phyloP scores from a whole-genome alignment of 2,888 invertebrate genomes.

The Luperina testacea region DNA sequence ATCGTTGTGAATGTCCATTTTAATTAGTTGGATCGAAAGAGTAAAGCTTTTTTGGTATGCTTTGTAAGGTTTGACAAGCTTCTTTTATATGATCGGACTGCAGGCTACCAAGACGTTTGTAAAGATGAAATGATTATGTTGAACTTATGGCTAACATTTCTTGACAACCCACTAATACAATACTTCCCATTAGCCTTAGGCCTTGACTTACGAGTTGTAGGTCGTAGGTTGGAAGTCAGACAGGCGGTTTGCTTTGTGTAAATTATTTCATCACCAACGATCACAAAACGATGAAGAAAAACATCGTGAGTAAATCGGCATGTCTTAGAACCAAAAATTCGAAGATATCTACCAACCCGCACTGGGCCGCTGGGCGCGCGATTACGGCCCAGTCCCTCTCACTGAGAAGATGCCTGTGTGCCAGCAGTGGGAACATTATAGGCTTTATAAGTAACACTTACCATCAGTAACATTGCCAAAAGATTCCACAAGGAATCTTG shows the following conservation, averaged over 20 bases:
- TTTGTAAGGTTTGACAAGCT: conserved; percentile 1
- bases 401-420: neutral
- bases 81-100: neutral
- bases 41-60: neutral
- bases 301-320: neutral
- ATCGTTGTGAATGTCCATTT: conserved; percentile 29
- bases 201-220: no score
- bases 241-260: no score
- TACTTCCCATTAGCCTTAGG: neutral
- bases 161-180: neutral
- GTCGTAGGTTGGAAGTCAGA: neutral
- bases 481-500: neutral
- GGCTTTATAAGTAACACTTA: neutral
- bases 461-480: neutral
- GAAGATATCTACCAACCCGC: neutral
- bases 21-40: conserved; percentile 16
- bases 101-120: conserved; percentile 1
- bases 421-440: neutral
- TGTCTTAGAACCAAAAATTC: neutral
- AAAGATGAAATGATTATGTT: neutral
- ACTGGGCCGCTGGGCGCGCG: neutral
- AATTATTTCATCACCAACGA: neutral
- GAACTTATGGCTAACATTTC: neutral
- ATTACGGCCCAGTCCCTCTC: neutral
- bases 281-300: neutral